These are phyloP conservation scores for Spilogale gracilis DNA, from an alignment of 2,113 vertebrate species.

Conservation along the genomic window DNA sequence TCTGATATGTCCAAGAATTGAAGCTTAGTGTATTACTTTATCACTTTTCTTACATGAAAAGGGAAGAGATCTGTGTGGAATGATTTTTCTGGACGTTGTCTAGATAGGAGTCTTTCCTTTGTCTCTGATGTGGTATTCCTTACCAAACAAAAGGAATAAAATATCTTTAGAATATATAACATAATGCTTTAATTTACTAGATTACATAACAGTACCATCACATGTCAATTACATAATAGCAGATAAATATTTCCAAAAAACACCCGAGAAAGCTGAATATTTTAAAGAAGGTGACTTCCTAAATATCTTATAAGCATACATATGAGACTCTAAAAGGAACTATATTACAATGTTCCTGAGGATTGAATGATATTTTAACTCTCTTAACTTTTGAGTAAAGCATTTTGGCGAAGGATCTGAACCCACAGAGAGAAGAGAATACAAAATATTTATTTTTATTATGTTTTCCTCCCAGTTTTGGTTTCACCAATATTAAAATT, in stretches of 20 bases:
- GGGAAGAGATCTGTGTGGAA: neutral
- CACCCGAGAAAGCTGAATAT: neutral
- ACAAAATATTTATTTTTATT: conserved; percentile 23
- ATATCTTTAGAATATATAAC: neutral
- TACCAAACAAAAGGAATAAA: neutral
- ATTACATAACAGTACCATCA: neutral
- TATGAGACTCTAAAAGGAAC: neutral
- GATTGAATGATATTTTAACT: neutral
- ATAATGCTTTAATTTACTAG: conserved; percentile 27
- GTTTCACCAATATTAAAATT: conserved; percentile 15
- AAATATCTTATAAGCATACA: neutral
- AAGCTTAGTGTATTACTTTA: neutral
- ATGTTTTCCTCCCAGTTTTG: neutral
- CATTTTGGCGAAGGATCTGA: neutral
- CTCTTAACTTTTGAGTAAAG: neutral
- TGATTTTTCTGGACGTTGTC: neutral
- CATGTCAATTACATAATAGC: neutral
- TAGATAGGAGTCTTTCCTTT: neutral
- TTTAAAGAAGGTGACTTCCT: neutral
- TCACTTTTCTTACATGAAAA: neutral
- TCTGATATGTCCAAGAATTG: neutral
- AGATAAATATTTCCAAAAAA: conserved; percentile 8
- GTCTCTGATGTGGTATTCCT: neutral
- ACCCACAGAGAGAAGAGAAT: conserved; percentile 29
- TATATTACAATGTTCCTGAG: neutral